Evolutionary conservation across 2,797 vertebrate genomes (phyloP), one percentile per base, ranked within the genome.

Genomic region (Dryobates pubescens): DNA sequence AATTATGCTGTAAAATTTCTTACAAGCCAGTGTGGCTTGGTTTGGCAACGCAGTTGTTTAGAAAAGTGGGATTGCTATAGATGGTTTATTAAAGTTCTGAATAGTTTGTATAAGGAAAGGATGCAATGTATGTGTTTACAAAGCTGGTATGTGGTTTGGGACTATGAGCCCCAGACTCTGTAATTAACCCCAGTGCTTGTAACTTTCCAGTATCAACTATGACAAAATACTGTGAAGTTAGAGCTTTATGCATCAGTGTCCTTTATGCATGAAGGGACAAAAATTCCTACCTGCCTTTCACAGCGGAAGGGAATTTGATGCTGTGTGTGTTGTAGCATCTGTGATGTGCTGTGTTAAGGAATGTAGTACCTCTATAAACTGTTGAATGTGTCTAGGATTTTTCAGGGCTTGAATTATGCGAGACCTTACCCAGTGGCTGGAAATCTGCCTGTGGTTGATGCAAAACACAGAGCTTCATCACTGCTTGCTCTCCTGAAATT

Each of bases 1-100:
- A 77, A 83, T 82, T 75, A n/a, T 3, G 17, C 18, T 88, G 45
- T 85, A 78, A 36, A 81, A 90, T 26, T 88, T 49, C 51, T 92
- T 80, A 36, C 29, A 92, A 88, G 54, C 57, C 36, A 74, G 4
- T 3, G 24, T 86, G 74, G 34, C 78, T 94, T 92, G 36, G 56
- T 92, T 90, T 93, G 59, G 80, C 59, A 80, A 62, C 3, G 7
- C 26, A 53, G 7, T 74, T 88, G 17, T 92, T 94, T 86, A 63
- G 65, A 38, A 70, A 91, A 87, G 43, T 80, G 29, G 53, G 76
- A 82, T 76, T 91, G 36, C 41, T 85, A 24, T 79, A 64, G 58
- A 24, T 47, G 30, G 13, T 53, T 82, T 68, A 56, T 88, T 84
- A 56, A 84, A 89, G 49, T 68, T 65, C 63, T 73, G 24, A 49